A percentile compares a stretch with the other conserved stretches of the same genome.
phyloP scores from a whole-genome alignment of 2,888 invertebrate genomes.

The Odontothrips loti region DNA sequence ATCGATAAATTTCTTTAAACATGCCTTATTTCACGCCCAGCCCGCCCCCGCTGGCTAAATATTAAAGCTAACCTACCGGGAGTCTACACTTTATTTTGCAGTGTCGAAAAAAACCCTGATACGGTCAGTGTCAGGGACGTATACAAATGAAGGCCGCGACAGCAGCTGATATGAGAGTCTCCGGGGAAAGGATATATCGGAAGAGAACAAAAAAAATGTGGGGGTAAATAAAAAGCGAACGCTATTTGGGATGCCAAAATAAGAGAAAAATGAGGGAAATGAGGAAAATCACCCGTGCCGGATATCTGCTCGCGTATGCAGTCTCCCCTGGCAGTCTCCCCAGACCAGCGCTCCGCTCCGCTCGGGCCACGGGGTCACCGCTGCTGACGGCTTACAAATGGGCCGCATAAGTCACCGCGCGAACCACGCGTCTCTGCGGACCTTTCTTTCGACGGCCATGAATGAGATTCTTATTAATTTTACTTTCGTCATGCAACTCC shows the following conservation, averaged over 20 bases:
- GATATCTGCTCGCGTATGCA: not conserved
- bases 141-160: not conserved
- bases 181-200: not conserved
- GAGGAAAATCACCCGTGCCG: not conserved
- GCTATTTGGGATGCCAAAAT: not conserved
- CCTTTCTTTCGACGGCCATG: not conserved
- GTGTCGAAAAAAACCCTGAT: not conserved
- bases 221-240: not conserved
- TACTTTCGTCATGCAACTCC: conserved; percentile 20
- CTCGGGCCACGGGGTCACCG: not conserved
- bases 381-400: conserved; percentile 11
- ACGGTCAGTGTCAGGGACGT: not conserved
- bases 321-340: not conserved
- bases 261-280: conserved; percentile 21
- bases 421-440: not conserved
- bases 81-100: not conserved
- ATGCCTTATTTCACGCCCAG: no score
- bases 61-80: no score
- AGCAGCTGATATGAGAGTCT: not conserved
- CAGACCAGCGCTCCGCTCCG: not conserved
- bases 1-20: no score
- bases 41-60: no score
- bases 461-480: conserved; percentile 18
- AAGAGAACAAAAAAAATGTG: not conserved
- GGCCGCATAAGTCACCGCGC: conserved; percentile 10